Evolutionary conservation across 1,140 invertebrate genomes (phyloP), one percentile per base, ranked within the genome.

Genomic region (Nephila pilipes): DNA sequence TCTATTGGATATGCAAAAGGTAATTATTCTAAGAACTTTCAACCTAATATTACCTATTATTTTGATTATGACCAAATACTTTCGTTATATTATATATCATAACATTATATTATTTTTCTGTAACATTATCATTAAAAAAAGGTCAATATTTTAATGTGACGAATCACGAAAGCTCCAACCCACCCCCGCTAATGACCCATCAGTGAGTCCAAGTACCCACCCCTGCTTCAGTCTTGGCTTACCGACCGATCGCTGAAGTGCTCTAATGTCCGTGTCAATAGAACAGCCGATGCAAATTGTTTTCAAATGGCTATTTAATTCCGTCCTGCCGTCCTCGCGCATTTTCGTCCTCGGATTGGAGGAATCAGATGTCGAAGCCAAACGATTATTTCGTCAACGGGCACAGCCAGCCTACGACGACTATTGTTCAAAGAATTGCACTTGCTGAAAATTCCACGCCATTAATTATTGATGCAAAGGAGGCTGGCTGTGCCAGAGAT

Each of bases 221-320:
- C 65, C 88, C 60, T 85, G 88, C 57, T 58, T 80, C 69, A 54
- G 88, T 60, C 90, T 75, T 85, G 90, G 90, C 90, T 92, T 58
- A 92, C 90, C 90, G 36, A 92, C 80, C 90, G 90, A 90, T 90
- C 38, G 90, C 80, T 32, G 80, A 87, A 79, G 65, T 85, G 91
- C 85, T 93, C 91, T 93, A 93, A 93, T 93, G 91, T 93, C 91
- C 91, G 85, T 93, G 91, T 93, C 91, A 93, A 93, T 93, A 93
- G 91, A 93, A 87, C 91, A 93, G 91, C 91, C 91, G 91, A 93
- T 93, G 91, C 91, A 93, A 93, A 93, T 93, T 93, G 91, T 93
- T 93, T 93, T 93, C 91, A 93, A 93, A 93, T 93, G 85, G 83
- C 83, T 93, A 87, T 93, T 93, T 93, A 93, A 93, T 93, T 93